Base-by-base conservation (phyloP, 2,888 invertebrate species). In the Lithophane socia region DNA sequence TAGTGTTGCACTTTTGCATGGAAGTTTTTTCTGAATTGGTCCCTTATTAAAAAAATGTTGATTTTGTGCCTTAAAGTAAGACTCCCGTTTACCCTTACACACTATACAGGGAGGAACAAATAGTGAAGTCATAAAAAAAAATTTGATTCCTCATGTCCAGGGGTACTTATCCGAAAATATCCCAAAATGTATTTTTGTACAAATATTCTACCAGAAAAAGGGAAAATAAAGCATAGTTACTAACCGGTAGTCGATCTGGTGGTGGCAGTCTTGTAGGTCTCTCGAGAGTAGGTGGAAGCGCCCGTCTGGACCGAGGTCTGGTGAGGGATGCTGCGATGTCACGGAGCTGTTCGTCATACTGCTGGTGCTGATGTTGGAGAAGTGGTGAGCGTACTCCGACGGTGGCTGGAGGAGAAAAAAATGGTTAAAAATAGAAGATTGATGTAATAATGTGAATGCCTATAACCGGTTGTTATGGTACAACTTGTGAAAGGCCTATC, bases 311-410 rank as follows among this genome's bases (percentile, higher is more conserved):
- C 86, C 97, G 94, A 42, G 98, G 98, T 90, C 98, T 97, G 18
- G 98, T 98, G 87, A 98, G 97, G 29, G 98, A 98, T 71, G 98
- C 98, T 5, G 98, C 98, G 88, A 98, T 98, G 92, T 98, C 98
- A 85, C 98, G 97, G 84, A 98, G 96, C 91, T 98, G 98, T 90
- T 98, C 98, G 91, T 97, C 97, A 89, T 97, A 97, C 79, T 95
- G 96, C 87, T 94, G 95, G 85, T 95, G 95, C 80, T 95, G 95
- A 18, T 95, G 97, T 91, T 94, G 97, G 85, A 96, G 93, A 7
- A 96, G 90, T 13, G 96, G 95, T 2, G 97, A 96, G 1, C 96
- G 92, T 10, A 94, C 94, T 47, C 88, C 90, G n/a, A 91, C 93
- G 21, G 89, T 92, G 37, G 90, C 90, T 93, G 91, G 4, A 60